A percentile compares a stretch with the other conserved stretches of the same genome.
These are phyloP conservation scores for Drosophila robusta DNA, from an alignment of 2,888 invertebrate genomes.

Conservation along the genomic window DNA sequence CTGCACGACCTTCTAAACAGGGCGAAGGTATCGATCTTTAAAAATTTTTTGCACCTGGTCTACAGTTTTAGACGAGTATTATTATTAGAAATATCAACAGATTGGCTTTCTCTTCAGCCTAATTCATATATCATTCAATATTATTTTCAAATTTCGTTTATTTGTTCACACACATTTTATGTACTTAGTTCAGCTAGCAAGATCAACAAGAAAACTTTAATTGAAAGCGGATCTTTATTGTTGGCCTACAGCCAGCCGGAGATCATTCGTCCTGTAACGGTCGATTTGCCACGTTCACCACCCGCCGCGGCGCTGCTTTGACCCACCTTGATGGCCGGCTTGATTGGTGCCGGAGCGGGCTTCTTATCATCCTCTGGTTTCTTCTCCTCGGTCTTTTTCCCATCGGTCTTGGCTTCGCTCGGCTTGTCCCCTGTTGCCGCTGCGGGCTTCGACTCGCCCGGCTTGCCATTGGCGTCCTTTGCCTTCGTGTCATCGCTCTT, in stretches of 20 bases:
- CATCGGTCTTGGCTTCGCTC: conserved; percentile 56
- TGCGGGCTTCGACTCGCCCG: conserved; percentile 43
- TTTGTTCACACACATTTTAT: conserved; percentile 56
- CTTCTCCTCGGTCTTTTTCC: conserved; percentile 56
- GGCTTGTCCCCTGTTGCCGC: conserved; percentile 40
- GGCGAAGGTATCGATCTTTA: too few relatives aligned
- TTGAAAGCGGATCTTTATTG: not conserved
- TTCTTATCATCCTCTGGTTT: conserved; percentile 64
- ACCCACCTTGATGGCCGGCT: conserved; percentile 83
- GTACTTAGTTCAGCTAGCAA: conserved; percentile 19
- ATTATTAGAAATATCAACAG: too few relatives aligned
- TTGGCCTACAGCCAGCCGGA: conserved; percentile 90
- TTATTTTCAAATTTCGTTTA: conserved; percentile 39
- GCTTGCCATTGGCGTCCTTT: conserved; percentile 28
- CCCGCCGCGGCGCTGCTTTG: conserved; percentile 85
- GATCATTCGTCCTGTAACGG: conserved; percentile 90
- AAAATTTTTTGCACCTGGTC: too few relatives aligned
- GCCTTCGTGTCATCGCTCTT: conserved; percentile 57
- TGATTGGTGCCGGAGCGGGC: conserved; percentile 78
- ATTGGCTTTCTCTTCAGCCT: too few relatives aligned
- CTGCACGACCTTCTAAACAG: too few relatives aligned
- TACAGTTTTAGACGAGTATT: too few relatives aligned
- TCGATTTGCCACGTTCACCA: conserved; percentile 89
- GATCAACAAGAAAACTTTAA: conserved; percentile 8
- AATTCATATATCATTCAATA: not conserved